A percentile compares a stretch with the other conserved stretches of the same genome.
phyloP scores from a whole-genome alignment of 1,140 invertebrate genomes.

The Propsilocerus akamusi region DNA sequence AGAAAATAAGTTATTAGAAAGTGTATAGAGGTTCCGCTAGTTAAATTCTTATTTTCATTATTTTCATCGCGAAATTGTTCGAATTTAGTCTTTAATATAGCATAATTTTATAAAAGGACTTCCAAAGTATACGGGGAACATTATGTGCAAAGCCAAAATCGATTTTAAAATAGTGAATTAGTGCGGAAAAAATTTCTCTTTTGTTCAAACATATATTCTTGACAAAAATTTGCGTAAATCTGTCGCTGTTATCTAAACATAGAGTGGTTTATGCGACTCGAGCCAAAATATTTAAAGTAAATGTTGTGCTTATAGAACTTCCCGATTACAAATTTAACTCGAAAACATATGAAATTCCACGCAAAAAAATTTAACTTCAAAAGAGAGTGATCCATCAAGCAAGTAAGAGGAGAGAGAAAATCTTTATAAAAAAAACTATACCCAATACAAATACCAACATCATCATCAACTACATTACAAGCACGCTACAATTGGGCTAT shows the following conservation, averaged over 20 bases:
- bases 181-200: neutral
- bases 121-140: neutral
- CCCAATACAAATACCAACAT: too few relatives aligned
- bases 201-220: neutral
- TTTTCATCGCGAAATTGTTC: too few relatives aligned
- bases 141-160: neutral
- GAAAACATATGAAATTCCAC: neutral
- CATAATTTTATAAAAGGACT: neutral
- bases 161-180: neutral
- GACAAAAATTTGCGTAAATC: neutral
- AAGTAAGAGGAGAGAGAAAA: neutral
- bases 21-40: too few relatives aligned
- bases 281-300: neutral
- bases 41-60: too few relatives aligned
- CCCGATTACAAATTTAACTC: neutral
- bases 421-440: too few relatives aligned
- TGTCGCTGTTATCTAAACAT: neutral
- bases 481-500: too few relatives aligned
- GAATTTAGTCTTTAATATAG: too few relatives aligned
- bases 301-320: neutral
- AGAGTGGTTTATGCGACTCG: neutral
- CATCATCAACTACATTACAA: too few relatives aligned
- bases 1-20: too few relatives aligned
- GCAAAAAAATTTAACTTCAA: neutral
- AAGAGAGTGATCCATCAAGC: neutral